Conservation (phyloP, 92 coral and sea anemone genomes). For the Chrysogorgia sp. region DNA sequence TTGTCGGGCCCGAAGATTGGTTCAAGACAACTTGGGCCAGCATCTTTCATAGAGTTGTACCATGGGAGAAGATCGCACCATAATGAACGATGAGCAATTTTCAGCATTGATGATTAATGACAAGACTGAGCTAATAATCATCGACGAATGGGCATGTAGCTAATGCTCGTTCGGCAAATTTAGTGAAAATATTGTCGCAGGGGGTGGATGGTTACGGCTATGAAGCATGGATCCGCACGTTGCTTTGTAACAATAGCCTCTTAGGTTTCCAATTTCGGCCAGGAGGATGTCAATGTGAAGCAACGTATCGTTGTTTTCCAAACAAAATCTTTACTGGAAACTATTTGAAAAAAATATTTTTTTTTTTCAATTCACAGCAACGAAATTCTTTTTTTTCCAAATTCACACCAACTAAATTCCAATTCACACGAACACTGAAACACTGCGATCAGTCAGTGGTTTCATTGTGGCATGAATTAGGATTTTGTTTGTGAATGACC, state of each 20-base stretch:
- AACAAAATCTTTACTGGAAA: background rate
- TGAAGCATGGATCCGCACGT: no score
- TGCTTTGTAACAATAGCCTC: background rate
- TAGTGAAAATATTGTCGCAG: background rate
- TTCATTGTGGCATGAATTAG: no score
- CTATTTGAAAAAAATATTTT: no score
- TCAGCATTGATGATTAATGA: slow-evolving; percentile 2
- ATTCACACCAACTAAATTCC: no score
- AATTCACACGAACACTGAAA: no score
- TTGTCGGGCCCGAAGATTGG: slow-evolving; percentile 35
- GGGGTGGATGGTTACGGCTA: no score
- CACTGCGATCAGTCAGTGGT: no score
- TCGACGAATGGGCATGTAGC: slow-evolving; percentile 6
- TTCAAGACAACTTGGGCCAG: slow-evolving; percentile 13
- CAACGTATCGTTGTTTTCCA: background rate
- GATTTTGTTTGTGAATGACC: no score
- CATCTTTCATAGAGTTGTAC: background rate
- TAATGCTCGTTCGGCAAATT: background rate
- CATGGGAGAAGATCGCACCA: background rate
- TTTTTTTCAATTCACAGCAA: no score
- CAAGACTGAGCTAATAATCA: background rate
- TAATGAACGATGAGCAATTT: slow-evolving; percentile 10
- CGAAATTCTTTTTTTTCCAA: no score
- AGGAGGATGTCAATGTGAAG: background rate
- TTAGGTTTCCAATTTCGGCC: slow-evolving; percentile 16